Conservation (phyloP, 30 jellyfish, hydroid and myxozoan species). For the Chrysaora quinquecirrha region DNA sequence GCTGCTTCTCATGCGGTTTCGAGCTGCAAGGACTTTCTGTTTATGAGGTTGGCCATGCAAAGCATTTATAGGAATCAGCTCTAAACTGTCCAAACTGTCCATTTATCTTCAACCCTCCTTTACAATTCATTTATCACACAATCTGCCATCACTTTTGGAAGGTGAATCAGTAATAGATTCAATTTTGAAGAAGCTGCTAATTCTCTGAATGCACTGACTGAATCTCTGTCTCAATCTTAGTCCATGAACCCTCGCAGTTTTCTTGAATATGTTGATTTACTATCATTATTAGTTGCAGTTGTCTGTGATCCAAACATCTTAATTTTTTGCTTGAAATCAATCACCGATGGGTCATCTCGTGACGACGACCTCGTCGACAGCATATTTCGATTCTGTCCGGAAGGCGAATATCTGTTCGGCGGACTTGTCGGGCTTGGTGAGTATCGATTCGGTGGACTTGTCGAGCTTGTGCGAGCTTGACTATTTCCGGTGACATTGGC, state of each 20-base stretch:
- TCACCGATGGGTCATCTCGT: conserved; percentile 81
- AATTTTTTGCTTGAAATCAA: conserved; percentile 82
- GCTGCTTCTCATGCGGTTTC: too few relatives aligned
- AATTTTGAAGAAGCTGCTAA: too few relatives aligned
- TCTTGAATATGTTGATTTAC: conserved; percentile 57
- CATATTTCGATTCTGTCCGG: conserved; percentile 41
- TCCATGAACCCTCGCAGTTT: conserved; percentile 74
- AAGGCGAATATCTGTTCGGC: conserved; percentile 7
- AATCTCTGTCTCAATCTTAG: not conserved
- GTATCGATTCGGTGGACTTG: not conserved
- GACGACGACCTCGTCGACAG: conserved; percentile 44
- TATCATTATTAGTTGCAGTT: conserved; percentile 17
- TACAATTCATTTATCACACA: too few relatives aligned
- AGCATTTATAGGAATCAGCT: too few relatives aligned
- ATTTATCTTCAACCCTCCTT: too few relatives aligned
- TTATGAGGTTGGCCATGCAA: too few relatives aligned
- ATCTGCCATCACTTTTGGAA: too few relatives aligned
- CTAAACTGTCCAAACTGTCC: too few relatives aligned
- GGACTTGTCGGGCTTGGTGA: conserved; percentile 13
- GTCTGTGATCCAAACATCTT: conserved; percentile 70
- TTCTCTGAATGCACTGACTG: too few relatives aligned
- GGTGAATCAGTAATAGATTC: too few relatives aligned
- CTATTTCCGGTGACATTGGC: conserved; percentile 6
- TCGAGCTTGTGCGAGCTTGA: conserved; percentile 1
- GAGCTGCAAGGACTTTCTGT: too few relatives aligned